These are phyloP conservation scores for Choloepus didactylus DNA, from an alignment of 2,797 vertebrate genomes.

Conservation along the genomic window DNA sequence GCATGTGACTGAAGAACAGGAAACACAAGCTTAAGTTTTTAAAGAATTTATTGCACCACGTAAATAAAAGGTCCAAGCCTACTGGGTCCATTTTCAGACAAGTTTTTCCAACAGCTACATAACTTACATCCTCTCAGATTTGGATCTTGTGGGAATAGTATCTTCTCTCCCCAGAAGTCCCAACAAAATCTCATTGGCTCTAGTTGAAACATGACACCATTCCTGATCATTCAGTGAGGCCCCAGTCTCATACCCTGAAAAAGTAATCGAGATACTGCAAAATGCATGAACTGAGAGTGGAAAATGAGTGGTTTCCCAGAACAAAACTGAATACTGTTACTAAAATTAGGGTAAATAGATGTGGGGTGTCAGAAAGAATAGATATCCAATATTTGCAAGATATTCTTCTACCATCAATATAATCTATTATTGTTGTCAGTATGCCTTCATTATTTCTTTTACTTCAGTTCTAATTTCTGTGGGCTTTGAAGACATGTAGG, in stretches of 20 bases:
- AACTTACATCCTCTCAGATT: neutral
- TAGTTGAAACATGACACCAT: neutral
- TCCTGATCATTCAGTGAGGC: neutral
- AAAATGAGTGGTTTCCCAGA: neutral
- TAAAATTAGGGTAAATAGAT: neutral
- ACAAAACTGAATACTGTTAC: neutral
- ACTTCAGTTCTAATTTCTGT: neutral
- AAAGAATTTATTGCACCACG: neutral
- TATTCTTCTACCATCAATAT: neutral
- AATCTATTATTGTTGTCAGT: neutral
- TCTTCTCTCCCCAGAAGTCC: neutral
- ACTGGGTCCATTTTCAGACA: neutral
- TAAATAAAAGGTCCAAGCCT: neutral
- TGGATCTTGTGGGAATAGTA: neutral
- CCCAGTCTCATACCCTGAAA: neutral
- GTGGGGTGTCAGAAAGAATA: neutral
- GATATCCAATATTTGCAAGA: neutral
- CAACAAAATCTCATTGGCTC: neutral
- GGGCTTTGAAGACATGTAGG: neutral
- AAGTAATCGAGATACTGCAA: neutral
- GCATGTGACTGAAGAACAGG: neutral
- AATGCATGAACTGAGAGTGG: neutral
- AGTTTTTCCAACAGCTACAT: neutral
- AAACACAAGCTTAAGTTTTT: neutral
- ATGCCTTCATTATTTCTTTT: neutral